Evolutionary conservation across 2,113 vertebrate genomes (phyloP).

Genomic region (Callipepla californica): DNA sequence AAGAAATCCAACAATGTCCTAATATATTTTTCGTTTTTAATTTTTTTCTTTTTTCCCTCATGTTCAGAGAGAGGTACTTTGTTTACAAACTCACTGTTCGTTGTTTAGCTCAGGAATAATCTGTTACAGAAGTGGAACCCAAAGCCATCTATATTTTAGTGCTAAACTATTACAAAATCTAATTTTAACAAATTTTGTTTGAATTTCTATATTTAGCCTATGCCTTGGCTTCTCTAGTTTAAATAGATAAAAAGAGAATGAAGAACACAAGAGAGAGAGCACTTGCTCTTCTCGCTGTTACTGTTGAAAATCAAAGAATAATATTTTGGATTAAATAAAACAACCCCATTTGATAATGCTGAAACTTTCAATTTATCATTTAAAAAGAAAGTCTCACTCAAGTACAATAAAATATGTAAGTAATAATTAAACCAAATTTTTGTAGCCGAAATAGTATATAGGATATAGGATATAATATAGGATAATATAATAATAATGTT

Average conservation of each 20-base stretch:
- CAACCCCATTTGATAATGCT: not conserved
- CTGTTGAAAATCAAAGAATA: not conserved
- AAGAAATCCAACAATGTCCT: not conserved
- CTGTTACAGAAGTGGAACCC: not conserved
- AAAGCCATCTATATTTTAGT: not conserved
- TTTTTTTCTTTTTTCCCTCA: not conserved
- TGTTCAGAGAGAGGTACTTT: accelerated
- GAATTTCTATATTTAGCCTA: not conserved
- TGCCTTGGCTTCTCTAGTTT: not conserved
- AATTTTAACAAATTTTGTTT: not conserved
- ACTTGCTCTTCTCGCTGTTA: not conserved
- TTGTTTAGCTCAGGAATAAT: not conserved
- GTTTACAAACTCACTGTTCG: accelerated
- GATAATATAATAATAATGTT: no score
- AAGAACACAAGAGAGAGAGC: accelerated
- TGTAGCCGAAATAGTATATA: not conserved
- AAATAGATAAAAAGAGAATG: accelerated
- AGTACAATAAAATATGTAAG: not conserved
- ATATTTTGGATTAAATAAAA: not conserved
- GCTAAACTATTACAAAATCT: not conserved
- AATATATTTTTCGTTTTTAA: not conserved
- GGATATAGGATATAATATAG: no score
- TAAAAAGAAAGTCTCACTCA: not conserved
- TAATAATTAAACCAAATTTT: not conserved
- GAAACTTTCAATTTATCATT: not conserved